These are phyloP conservation scores for Spinus pinus DNA, from an alignment of 2,797 vertebrate genomes.

Conservation along the genomic window DNA sequence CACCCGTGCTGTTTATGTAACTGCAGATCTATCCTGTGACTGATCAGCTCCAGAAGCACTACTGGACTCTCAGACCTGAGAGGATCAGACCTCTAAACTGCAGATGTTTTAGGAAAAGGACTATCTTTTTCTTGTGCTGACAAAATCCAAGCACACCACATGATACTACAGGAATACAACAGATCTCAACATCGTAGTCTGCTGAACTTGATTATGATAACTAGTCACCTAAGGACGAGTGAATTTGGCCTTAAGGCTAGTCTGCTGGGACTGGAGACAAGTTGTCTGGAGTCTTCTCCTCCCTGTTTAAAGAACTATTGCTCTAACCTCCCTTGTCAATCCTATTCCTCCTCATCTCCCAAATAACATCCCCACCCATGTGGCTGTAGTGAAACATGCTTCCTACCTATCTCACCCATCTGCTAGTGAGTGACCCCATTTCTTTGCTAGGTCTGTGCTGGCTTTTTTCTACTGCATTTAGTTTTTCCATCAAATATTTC, in stretches of 20 bases:
- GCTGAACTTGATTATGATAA: slow-evolving; percentile 24
- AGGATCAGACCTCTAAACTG: not conserved
- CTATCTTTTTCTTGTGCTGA: not conserved
- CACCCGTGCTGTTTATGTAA: not conserved
- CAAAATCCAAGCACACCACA: not conserved
- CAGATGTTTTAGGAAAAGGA: not conserved
- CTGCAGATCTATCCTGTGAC: not conserved
- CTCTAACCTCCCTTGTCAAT: slow-evolving; percentile 14
- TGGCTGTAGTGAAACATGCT: not conserved
- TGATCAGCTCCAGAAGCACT: not conserved
- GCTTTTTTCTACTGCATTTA: not conserved
- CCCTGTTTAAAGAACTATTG: slow-evolving; percentile 21
- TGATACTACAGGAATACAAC: not conserved
- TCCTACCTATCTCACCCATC: not conserved
- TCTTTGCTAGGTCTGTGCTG: not conserved
- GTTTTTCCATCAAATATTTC: not conserved
- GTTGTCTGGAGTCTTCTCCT: slow-evolving; percentile 57
- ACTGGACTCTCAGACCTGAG: not conserved
- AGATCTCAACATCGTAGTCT: not conserved
- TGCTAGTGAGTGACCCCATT: not conserved
- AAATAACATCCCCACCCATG: slow-evolving; percentile 4
- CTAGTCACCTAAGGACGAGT: slow-evolving; percentile 30
- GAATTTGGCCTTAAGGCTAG: slow-evolving; percentile 61
- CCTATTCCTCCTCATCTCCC: not conserved
- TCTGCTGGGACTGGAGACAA: slow-evolving; percentile 57